Evolutionary conservation across 1,140 invertebrate genomes (phyloP).

Genomic region (Elymnias hypermnestra): DNA sequence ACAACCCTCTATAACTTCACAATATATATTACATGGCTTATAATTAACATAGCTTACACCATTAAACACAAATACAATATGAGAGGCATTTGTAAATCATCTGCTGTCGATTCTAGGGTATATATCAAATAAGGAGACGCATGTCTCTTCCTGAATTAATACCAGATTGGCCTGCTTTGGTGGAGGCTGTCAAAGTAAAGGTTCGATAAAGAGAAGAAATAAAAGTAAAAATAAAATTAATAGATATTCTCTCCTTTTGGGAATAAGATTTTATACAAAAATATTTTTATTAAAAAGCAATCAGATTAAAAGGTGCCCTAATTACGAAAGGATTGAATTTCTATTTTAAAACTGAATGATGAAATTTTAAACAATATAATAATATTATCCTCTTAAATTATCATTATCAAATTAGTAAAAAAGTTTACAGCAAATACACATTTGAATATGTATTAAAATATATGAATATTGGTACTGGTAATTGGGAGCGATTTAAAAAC

Average conservation of each 20-base stretch:
- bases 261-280: conserved; percentile 11
- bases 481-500: conserved; percentile 50
- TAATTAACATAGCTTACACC: conserved; percentile 35
- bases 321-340: conserved; percentile 39
- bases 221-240: conserved; percentile 45
- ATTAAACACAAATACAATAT: conserved; percentile 16
- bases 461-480: conserved; percentile 25
- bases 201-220: conserved; percentile 75
- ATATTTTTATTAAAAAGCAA: background rate
- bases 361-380: conserved; percentile 51
- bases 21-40: conserved; percentile 28
- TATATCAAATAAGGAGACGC: conserved; percentile 80
- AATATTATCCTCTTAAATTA: conserved; percentile 45
- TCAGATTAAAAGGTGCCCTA: background rate
- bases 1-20: conserved; percentile 5
- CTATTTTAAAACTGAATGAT: conserved; percentile 59
- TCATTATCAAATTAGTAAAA: conserved; percentile 21
- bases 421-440: background rate
- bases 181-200: conserved; percentile 78
- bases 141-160: conserved; percentile 79
- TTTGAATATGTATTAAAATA: too few species aligned
- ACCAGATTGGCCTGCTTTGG: conserved; percentile 79
- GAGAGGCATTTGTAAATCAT: conserved; percentile 30
- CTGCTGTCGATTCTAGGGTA: conserved; percentile 76
- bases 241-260: conserved; percentile 40